These are phyloP conservation scores for Potamarius usumacintae DNA, from an alignment of 2,113 vertebrate genomes.

Conservation along the genomic window DNA sequence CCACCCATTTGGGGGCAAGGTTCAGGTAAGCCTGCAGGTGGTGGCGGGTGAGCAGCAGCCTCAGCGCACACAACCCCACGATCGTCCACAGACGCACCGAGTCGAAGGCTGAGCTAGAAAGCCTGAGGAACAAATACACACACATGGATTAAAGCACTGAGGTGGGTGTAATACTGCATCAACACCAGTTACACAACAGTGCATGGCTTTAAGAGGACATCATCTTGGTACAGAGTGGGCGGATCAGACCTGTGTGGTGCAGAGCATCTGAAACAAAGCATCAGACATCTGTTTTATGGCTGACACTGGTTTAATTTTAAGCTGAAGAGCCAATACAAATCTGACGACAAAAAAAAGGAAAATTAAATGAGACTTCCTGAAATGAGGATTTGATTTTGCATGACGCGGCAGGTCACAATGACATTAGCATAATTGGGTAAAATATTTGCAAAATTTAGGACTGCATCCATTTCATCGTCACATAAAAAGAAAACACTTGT, in stretches of 20 bases:
- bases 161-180: constrained; percentile 21
- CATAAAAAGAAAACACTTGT: not conserved
- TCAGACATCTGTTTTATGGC: not conserved
- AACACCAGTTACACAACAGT: not conserved
- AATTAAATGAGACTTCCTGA: not conserved
- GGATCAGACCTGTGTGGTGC: not conserved
- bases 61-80: constrained; percentile 77
- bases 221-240: not conserved
- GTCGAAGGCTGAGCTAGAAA: constrained; percentile 80
- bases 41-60: constrained; percentile 76
- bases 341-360: not conserved
- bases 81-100: constrained; percentile 83
- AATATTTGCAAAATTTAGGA: too few relatives aligned
- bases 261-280: not conserved
- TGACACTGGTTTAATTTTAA: not conserved
- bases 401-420: not conserved
- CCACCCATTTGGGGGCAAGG: constrained; percentile 85
- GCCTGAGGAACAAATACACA: constrained; percentile 65
- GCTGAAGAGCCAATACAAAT: not conserved
- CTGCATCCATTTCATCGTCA: not conserved
- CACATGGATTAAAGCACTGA: not conserved
- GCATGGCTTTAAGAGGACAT: not conserved
- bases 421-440: too few relatives aligned
- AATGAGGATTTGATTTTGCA: not conserved
- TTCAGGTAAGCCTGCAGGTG: constrained; percentile 95